Percentiles rank a stretch among this genome's conserved stretches.
Conservation (phyloP, 2,888 invertebrate genomes). For the Caenorhabditis sp. region DNA sequence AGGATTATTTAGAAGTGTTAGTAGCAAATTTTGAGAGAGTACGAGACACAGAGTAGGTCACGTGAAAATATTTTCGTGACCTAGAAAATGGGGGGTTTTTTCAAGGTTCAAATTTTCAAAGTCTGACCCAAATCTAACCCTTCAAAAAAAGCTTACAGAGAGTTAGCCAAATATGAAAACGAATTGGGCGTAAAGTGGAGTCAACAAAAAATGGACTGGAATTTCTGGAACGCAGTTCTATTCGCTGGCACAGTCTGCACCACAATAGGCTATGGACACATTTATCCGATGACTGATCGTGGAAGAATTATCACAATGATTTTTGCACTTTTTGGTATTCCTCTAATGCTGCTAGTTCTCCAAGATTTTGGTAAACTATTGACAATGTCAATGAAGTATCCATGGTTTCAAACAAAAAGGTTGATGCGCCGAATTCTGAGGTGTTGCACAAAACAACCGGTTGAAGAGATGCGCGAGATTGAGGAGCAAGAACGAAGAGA, state of each 20-base stretch:
- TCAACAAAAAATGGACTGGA: constrained; percentile 61
- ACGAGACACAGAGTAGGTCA: no score
- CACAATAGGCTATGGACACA: constrained; percentile 58
- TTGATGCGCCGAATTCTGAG: constrained; percentile 46
- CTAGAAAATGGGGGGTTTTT: no score
- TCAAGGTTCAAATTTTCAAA: background rate
- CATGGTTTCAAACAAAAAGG: constrained; percentile 64
- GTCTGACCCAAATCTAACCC: background rate
- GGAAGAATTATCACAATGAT: constrained; percentile 59
- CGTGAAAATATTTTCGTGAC: no score
- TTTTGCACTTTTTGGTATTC: constrained; percentile 59
- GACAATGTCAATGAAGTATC: constrained; percentile 61
- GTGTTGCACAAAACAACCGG: constrained; percentile 61
- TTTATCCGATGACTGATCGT: constrained; percentile 56
- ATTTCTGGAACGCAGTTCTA: constrained; percentile 57
- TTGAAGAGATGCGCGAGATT: constrained; percentile 56
- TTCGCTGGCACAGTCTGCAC: constrained; percentile 54
- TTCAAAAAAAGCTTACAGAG: constrained; percentile 19
- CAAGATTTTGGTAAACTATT: constrained; percentile 61
- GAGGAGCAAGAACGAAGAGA: constrained; percentile 48
- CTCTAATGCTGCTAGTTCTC: constrained; percentile 56
- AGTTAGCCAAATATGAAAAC: constrained; percentile 41
- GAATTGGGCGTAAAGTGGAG: constrained; percentile 56
- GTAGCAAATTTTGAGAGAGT: no score
- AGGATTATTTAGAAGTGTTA: constrained; percentile 35